A percentile compares a stretch with the other conserved stretches of the same genome.
phyloP scores from a whole-genome alignment of 2,113 vertebrate species.

The Typhlomys cinereus region DNA sequence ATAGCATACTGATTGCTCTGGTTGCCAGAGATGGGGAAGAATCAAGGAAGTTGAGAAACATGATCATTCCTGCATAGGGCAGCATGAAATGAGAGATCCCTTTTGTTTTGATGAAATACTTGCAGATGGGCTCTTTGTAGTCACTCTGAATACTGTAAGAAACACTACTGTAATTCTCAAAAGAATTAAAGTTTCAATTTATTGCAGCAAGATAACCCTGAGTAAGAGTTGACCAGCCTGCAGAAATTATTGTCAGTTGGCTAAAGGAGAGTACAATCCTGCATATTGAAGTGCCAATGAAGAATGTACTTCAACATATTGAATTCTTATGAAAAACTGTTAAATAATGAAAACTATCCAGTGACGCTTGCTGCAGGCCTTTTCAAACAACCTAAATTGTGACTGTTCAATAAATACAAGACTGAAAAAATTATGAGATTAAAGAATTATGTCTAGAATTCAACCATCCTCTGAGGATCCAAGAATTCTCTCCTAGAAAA shows the following conservation, averaged over 20 bases:
- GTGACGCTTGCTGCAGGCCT: conserved; percentile 27
- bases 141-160: background rate
- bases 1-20: background rate
- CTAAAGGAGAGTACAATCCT: conserved; percentile 30
- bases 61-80: background rate
- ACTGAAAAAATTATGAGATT: conserved; percentile 57
- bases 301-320: conserved; percentile 16
- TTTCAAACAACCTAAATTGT: conserved; percentile 52
- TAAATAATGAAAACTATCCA: conserved; percentile 61
- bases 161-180: conserved; percentile 38
- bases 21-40: background rate
- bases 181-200: conserved; percentile 51
- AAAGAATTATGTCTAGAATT: conserved; percentile 56
- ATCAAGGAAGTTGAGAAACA: background rate
- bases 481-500: conserved; percentile 41
- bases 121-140: background rate
- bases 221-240: conserved; percentile 6
- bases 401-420: conserved; percentile 51
- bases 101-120: conserved; percentile 50
- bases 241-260: conserved; percentile 57
- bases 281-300: conserved; percentile 45
- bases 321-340: conserved; percentile 63
- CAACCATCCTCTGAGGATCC: conserved; percentile 12
- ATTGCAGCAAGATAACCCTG: conserved; percentile 19
- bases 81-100: background rate